Conservation (phyloP, 2,113 vertebrate species). For the Carlito syrichta region DNA sequence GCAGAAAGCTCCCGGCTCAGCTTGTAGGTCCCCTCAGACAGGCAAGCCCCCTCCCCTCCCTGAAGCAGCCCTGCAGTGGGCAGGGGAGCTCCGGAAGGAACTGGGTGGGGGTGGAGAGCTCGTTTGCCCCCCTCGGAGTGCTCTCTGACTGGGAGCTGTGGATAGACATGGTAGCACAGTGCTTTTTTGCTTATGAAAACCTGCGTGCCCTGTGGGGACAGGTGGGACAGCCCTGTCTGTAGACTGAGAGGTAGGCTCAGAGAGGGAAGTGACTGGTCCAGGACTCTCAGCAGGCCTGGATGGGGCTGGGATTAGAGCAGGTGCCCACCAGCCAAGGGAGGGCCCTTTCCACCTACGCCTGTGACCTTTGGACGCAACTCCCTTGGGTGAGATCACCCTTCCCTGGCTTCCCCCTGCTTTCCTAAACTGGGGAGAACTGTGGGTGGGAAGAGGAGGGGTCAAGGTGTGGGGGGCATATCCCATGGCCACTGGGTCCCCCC, state of each 20-base stretch:
- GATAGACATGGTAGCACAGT: not conserved
- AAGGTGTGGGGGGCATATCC: not conserved
- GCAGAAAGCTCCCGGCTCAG: not conserved
- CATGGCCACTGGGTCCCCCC: not conserved
- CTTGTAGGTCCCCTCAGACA: not conserved
- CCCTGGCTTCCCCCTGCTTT: not conserved
- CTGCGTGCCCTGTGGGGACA: not conserved
- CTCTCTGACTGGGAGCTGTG: not conserved
- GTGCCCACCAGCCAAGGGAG: not conserved
- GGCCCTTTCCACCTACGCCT: not conserved
- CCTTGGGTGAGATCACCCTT: not conserved
- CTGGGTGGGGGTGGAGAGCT: fast-evolving
- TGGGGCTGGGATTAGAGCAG: not conserved
- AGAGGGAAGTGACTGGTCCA: not conserved
- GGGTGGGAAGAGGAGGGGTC: not conserved
- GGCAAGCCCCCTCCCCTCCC: not conserved
- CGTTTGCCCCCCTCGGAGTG: not conserved
- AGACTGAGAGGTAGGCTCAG: not conserved
- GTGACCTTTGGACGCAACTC: not conserved
- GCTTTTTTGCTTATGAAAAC: not conserved
- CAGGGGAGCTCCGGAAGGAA: not conserved
- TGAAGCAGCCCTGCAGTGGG: not conserved
- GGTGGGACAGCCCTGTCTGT: not conserved
- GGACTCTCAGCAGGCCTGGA: not conserved
- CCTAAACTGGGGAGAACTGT: not conserved